These are phyloP conservation scores for Callorhinus ursinus DNA, from an alignment of 2,113 vertebrate species.

Conservation along the genomic window DNA sequence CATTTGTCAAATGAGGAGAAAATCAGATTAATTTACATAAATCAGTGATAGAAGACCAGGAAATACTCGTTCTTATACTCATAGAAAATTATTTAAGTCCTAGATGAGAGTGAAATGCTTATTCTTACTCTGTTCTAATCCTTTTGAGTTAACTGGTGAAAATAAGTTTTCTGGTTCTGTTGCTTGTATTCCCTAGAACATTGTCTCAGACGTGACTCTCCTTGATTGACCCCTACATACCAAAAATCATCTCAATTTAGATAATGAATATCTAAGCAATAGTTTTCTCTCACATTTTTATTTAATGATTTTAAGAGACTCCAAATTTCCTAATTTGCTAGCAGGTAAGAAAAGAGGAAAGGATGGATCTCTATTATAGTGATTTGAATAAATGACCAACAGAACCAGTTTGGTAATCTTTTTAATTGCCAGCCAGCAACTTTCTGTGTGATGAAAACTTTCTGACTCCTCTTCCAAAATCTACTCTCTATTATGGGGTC, in stretches of 20 bases:
- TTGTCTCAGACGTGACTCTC: background rate
- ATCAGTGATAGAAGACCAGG: background rate
- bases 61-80: background rate
- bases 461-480: background rate
- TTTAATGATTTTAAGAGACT: constrained; percentile 1
- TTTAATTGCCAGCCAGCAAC: background rate
- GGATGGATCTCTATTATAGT: background rate
- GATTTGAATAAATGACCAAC: constrained; percentile 25
- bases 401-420: background rate
- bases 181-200: background rate
- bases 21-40: background rate
- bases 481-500: background rate
- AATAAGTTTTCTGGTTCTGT: background rate
- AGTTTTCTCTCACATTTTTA: background rate
- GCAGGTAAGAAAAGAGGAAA: background rate
- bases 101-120: background rate
- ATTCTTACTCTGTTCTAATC: background rate
- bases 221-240: background rate
- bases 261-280: background rate
- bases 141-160: background rate
- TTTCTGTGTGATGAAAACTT: background rate
- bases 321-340: constrained; percentile 38
- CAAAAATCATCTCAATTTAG: background rate
- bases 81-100: background rate
- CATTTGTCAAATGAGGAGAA: background rate